These are phyloP conservation scores for Lepidostoma basale DNA, from an alignment of 1,140 invertebrate species.

Conservation along the genomic window DNA sequence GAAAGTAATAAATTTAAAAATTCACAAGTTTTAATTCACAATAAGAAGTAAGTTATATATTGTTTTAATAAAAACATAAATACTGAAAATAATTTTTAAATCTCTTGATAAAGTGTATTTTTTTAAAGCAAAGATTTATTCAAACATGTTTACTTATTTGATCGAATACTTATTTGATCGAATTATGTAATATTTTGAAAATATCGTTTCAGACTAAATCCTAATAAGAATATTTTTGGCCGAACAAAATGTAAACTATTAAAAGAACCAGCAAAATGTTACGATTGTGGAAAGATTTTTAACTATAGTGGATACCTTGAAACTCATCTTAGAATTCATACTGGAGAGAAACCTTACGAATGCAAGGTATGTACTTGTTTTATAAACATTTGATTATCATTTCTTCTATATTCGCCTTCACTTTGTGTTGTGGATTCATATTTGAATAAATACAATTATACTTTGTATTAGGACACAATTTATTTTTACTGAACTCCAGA, in stretches of 20 bases:
- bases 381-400: background rate
- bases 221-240: background rate
- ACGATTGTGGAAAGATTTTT: conserved; percentile 15
- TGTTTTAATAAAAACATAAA: too few relatives aligned
- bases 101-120: too few relatives aligned
- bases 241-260: background rate
- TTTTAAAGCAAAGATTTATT: background rate
- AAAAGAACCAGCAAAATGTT: conserved; percentile 21
- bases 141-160: too few relatives aligned
- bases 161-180: too few relatives aligned
- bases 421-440: background rate
- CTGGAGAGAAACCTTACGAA: conserved; percentile 28
- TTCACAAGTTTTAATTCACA: too few relatives aligned
- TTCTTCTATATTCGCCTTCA: background rate
- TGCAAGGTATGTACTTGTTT: conserved; percentile 32
- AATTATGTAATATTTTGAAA: too few relatives aligned
- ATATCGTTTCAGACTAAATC: conserved; percentile 11
- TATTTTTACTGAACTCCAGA: too few relatives aligned
- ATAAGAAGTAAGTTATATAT: too few relatives aligned
- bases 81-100: too few relatives aligned
- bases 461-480: too few relatives aligned
- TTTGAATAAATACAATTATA: background rate
- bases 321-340: conserved; percentile 18
- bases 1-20: too few relatives aligned
- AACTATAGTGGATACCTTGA: conserved; percentile 21